Evolutionary conservation across 1,140 invertebrate species (phyloP).

Genomic region (Rhagoletis pomonella): DNA sequence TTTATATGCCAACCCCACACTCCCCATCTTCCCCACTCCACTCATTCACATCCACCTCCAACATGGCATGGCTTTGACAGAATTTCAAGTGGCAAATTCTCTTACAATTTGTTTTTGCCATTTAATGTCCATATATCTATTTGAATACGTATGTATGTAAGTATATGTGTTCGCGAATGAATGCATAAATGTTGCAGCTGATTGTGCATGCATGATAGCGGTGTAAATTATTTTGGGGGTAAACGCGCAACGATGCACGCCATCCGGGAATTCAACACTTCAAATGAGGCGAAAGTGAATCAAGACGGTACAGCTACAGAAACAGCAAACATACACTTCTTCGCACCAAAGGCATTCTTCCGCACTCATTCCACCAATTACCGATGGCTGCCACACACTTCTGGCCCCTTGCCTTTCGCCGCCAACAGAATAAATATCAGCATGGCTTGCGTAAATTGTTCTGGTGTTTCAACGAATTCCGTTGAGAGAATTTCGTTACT

Average conservation of each 20-base stretch:
- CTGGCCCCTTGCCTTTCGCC: background rate
- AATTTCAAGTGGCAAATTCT: background rate
- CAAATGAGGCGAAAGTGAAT: conserved; percentile 44
- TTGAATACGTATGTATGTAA: background rate
- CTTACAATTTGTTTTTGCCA: conserved; percentile 6
- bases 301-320: background rate
- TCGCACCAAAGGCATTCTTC: background rate
- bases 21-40: background rate
- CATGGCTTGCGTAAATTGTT: conserved; percentile 48
- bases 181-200: conserved; percentile 29
- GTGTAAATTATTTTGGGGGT: conserved; percentile 40
- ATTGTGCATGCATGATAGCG: conserved; percentile 43
- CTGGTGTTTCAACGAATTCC: conserved; percentile 39
- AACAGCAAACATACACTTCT: background rate
- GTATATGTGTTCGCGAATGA: background rate
- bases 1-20: background rate
- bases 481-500: conserved; percentile 1
- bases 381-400: background rate
- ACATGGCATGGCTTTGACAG: background rate
- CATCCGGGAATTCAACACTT: conserved; percentile 41
- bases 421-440: background rate
- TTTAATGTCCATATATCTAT: background rate
- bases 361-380: background rate
- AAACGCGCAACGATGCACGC: background rate
- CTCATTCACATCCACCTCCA: background rate